A percentile compares a stretch with the other conserved stretches of the same genome.
phyloP scores from a whole-genome alignment of 2,113 vertebrate species.

The Aspiorhynchus laticeps region DNA sequence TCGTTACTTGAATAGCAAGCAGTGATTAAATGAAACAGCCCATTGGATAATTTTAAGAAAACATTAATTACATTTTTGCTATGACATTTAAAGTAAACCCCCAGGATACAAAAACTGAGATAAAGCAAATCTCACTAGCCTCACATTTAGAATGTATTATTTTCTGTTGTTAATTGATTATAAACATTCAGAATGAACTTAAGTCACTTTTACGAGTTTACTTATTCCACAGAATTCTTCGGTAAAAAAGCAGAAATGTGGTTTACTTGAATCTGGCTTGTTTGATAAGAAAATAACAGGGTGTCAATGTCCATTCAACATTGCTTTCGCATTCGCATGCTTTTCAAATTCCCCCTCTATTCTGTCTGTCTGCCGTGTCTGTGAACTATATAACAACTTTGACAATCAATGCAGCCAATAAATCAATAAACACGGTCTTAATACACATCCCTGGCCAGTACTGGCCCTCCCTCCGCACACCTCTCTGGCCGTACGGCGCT shows the following conservation, averaged over 20 bases:
- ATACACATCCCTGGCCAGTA: conserved; percentile 66
- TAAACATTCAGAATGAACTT: conserved; percentile 44
- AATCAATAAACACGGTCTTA: conserved; percentile 77
- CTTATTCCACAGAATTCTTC: conserved; percentile 9
- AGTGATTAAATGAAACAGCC: conserved; percentile 13
- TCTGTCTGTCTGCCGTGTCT: conserved; percentile 52
- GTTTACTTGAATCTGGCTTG: conserved; percentile 14
- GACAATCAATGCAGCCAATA: conserved; percentile 77
- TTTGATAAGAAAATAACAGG: conserved; percentile 53
- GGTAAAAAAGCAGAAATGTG: not conserved
- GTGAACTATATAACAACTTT: conserved; percentile 71
- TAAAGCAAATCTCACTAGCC: conserved; percentile 39
- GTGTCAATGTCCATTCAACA: conserved; percentile 33
- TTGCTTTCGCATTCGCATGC: not conserved
- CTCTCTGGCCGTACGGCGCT: conserved; percentile 53
- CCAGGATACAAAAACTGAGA: conserved; percentile 36
- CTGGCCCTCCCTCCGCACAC: conserved; percentile 51
- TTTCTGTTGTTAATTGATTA: conserved; percentile 44
- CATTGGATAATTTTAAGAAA: conserved; percentile 31
- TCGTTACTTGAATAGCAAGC: not conserved
- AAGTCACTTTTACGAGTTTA: not conserved
- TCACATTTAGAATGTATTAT: conserved; percentile 46
- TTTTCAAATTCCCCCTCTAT: conserved; percentile 59
- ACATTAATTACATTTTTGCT: conserved; percentile 48
- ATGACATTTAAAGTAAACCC: conserved; percentile 51